phyloP scores from a whole-genome alignment of 2,888 invertebrate genomes.

The Melieria omissa region DNA sequence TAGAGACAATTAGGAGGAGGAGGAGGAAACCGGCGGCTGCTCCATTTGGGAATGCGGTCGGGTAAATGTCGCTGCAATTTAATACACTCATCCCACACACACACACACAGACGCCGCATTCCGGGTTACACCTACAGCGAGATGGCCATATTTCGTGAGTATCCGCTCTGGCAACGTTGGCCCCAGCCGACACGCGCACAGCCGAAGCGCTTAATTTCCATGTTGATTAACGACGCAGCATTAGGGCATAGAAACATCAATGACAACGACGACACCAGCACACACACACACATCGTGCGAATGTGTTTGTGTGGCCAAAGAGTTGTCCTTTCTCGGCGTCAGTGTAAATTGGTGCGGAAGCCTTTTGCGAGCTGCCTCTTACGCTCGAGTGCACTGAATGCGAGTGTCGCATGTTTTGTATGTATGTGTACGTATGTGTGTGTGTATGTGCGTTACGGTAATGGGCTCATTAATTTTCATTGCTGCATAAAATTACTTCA shows the following conservation, averaged over 20 bases:
- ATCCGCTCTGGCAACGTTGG: not conserved
- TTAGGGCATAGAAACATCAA: slow-evolving; percentile 4
- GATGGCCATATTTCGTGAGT: slow-evolving; percentile 24
- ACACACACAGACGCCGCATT: not conserved
- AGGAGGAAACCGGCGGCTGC: no score
- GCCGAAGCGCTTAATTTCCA: slow-evolving; percentile 23
- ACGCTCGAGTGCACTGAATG: not conserved
- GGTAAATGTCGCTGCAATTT: no score
- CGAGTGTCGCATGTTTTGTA: slow-evolving; percentile 26
- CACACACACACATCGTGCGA: slow-evolving; percentile 3
- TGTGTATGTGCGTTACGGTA: slow-evolving; percentile 42
- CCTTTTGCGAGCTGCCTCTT: no score
- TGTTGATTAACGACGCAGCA: slow-evolving; percentile 29
- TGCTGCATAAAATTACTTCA: slow-evolving; percentile 53
- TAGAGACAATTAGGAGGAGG: no score
- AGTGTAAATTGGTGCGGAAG: no score
- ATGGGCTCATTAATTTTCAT: slow-evolving; percentile 61
- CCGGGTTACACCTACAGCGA: not conserved
- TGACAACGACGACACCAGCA: slow-evolving; percentile 6
- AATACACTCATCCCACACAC: not conserved
- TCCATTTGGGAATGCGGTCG: no score
- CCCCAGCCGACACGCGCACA: not conserved
- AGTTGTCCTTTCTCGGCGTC: no score
- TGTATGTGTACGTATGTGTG: not conserved
- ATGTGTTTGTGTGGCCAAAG: not conserved